Evolutionary conservation across 2,888 invertebrate genomes (phyloP), one percentile per base, ranked within the genome.

Genomic region (Drosophila pseudotakahashii): DNA sequence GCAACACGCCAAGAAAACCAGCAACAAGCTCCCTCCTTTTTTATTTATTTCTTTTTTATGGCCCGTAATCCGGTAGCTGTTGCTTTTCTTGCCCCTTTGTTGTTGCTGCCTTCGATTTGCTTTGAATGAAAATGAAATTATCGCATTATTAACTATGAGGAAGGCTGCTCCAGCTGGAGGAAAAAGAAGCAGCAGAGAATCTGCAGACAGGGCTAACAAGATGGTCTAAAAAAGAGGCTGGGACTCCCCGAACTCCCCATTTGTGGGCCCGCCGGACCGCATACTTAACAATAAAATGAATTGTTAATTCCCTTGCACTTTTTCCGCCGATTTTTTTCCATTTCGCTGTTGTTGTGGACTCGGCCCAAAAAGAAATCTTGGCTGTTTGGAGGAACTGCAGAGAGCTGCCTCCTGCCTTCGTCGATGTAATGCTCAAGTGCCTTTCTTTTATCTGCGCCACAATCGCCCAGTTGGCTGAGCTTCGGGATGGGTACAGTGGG

Each of bases 51-150:
- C 19, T 42, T 37, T 67, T 51, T 13, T 26, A 19, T 19, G 37
- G 66, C 55, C 60, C 85, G 84, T 84, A 88, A 88, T 86, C 76
- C 88, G 64, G 82, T 88, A 83, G 82, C 88, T 55, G 55, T 47
- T 14, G 36, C 36, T 23, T 48, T 64, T 34, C 34, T 30, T 23
- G 34, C 39, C 32, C 39, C 45, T 60, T 60, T 44, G 66, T 54
- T 61, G 74, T 58, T 51, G 60, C 64, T 64, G 77, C 79, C 73
- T 78, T 87, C 82, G 88, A 84, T 83, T 83, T 86, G 86, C 88
- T 83, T 87, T 87, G 89, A 89, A 88, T 88, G 89, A 85, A 85
- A 89, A 82, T 73, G 77, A 89, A 85, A 85, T 85, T 89, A 85
- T 88, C 89, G 89, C 89, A 89, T 85, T 85, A 85, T 89, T 89